These are phyloP conservation scores for Xestoiulus laeticollis DNA, from an alignment of 2,888 invertebrate genomes.

Conservation along the genomic window DNA sequence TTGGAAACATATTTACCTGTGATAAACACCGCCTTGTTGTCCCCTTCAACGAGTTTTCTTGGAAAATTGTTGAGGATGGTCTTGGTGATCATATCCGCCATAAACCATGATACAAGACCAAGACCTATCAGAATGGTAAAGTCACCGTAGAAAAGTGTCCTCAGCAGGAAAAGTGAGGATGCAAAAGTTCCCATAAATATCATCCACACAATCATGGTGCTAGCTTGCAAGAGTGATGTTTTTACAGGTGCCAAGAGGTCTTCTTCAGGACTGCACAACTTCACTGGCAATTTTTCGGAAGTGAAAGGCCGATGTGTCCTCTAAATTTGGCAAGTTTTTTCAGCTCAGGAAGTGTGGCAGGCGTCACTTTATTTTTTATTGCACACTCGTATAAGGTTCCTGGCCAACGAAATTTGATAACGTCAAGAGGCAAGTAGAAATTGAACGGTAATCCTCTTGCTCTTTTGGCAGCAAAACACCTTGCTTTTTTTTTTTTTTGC, in stretches of 20 bases:
- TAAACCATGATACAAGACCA: conserved; percentile 54
- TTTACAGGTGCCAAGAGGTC: neutral
- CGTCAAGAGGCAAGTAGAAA: neutral
- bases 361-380: neutral
- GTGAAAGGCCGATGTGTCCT: neutral
- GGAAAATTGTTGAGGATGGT: conserved; percentile 57
- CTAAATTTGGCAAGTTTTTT: neutral
- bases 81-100: conserved; percentile 57
- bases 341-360: neutral
- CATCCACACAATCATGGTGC: conserved; percentile 56
- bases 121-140: conserved; percentile 52
- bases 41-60: conserved; percentile 55
- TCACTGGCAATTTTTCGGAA: neutral
- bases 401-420: neutral
- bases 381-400: neutral
- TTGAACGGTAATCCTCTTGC: neutral
- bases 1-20: conserved; percentile 58
- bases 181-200: conserved; percentile 50
- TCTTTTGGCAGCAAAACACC: neutral
- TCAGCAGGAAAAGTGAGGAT: conserved; percentile 44
- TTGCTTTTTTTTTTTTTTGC: neutral
- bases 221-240: neutral
- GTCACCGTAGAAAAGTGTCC: conserved; percentile 53
- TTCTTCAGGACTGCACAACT: neutral
- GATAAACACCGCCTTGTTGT: conserved; percentile 60